Base-by-base conservation (phyloP, 2,888 invertebrate species). In the Drosophila peninsularis region DNA sequence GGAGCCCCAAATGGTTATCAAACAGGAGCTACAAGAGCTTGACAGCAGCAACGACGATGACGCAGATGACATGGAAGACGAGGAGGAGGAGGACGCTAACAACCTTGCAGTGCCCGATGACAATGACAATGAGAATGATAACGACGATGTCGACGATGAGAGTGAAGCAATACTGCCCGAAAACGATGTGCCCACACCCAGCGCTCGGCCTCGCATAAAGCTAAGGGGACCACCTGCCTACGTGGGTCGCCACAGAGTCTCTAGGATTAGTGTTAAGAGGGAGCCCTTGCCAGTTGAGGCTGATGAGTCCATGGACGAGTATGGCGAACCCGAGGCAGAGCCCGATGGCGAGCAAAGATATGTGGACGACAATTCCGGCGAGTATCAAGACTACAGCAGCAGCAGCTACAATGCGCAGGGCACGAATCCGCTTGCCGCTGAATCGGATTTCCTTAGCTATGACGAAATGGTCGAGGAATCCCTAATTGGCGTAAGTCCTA, bases 381-480 rank as follows among this genome's bases (percentile, higher is more conserved):
- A 85, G 11, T 79, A 75, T 54, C 69, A 74, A 24, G 83, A 88
- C 24, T 88, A 81, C 10, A 62, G 60, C 36, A 71, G 63, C 39
- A 75, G 70, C 39, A 69, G 61, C 21, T 69, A 74, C 34, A 74
- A 74, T 47, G 42, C 58, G 3, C 78, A 60, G 9, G 71, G 72
- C 9, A 78, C 50, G 50, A 72, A 53, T 42, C 69, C 67, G 14
- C 32, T 63, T 5, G 68, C 52, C 9, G 75, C 75, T 4, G 90
- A 86, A 27, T 79, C 85, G 0, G 77, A 82, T 24, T 83, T 83
- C 17, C 78, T 80, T 6, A 91, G 90, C 61, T 91, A 91, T 56
- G 91, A 91, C 47, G 91, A 91, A 62, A 84, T 90, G 79, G 91
- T 91, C 5, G 91, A 91, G 63, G 91, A 91, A 62, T 89, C 91